Evolutionary conservation across 2,113 vertebrate species (phyloP).

Genomic region (Ctenomys sociabilis): DNA sequence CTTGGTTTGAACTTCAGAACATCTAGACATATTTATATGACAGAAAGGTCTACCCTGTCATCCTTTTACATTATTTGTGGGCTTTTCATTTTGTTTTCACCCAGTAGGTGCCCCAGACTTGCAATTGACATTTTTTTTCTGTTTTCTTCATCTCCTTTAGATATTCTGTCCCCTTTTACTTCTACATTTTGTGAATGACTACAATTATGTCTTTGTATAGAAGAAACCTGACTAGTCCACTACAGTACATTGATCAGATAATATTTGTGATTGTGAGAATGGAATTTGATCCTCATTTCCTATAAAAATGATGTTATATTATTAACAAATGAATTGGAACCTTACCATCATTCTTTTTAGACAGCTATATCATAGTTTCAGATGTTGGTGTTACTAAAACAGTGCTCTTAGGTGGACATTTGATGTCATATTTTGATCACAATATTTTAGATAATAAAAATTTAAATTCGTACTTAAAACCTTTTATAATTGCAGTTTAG

Average conservation of each 20-base stretch:
- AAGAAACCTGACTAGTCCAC: background rate
- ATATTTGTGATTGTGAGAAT: background rate
- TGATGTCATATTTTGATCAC: background rate
- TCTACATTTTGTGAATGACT: background rate
- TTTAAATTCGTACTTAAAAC: background rate
- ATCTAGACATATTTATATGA: background rate
- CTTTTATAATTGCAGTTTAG: constrained; percentile 2
- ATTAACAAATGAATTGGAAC: background rate
- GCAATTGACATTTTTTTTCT: background rate
- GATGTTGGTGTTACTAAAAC: background rate
- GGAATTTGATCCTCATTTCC: background rate
- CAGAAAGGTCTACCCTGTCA: background rate
- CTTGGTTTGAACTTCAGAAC: background rate
- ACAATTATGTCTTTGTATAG: background rate
- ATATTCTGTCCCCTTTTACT: background rate
- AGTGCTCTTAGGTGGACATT: background rate
- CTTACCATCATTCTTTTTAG: background rate
- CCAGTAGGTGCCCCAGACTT: background rate
- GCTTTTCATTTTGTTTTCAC: background rate
- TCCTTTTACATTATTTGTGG: background rate
- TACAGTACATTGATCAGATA: background rate
- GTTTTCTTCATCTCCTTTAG: background rate
- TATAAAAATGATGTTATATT: background rate
- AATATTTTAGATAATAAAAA: constrained; percentile 4
- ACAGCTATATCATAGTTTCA: background rate